These are phyloP conservation scores for Hyphantria cunea DNA, from an alignment of 1,140 invertebrate species.

Conservation along the genomic window DNA sequence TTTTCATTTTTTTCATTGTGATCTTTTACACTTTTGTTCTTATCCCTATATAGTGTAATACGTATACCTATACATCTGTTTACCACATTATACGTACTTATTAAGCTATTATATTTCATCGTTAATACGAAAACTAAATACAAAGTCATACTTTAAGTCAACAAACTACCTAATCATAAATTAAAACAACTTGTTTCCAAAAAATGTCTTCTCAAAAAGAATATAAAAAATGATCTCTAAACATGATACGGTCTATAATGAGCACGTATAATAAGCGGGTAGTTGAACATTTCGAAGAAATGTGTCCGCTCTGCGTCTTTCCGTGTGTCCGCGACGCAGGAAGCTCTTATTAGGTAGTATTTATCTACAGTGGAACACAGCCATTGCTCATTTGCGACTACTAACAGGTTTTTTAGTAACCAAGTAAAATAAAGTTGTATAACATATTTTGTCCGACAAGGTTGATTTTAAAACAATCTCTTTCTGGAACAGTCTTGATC, in stretches of 20 bases:
- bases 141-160: not conserved
- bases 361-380: constrained; percentile 4
- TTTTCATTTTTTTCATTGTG: too few species aligned
- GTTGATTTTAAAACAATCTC: too few species aligned
- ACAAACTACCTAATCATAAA: too few species aligned
- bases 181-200: constrained; percentile 11
- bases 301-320: not conserved
- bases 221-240: constrained; percentile 23
- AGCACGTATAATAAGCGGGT: constrained; percentile 25
- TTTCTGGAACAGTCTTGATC: too few species aligned
- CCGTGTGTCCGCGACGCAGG: constrained; percentile 10
- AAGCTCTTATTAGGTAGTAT: constrained; percentile 15
- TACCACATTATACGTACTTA: too few species aligned
- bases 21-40: too few species aligned
- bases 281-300: constrained; percentile 13
- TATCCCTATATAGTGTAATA: not conserved
- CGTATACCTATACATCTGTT: too few species aligned
- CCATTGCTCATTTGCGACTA: not conserved
- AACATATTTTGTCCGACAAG: too few species aligned
- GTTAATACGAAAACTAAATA: not conserved
- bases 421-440: too few species aligned
- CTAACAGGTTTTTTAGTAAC: not conserved
- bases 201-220: constrained; percentile 10
- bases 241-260: constrained; percentile 31
- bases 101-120: too few species aligned